Base-by-base conservation (phyloP, 2,113 vertebrate species). In the Seriola aureovittata region DNA sequence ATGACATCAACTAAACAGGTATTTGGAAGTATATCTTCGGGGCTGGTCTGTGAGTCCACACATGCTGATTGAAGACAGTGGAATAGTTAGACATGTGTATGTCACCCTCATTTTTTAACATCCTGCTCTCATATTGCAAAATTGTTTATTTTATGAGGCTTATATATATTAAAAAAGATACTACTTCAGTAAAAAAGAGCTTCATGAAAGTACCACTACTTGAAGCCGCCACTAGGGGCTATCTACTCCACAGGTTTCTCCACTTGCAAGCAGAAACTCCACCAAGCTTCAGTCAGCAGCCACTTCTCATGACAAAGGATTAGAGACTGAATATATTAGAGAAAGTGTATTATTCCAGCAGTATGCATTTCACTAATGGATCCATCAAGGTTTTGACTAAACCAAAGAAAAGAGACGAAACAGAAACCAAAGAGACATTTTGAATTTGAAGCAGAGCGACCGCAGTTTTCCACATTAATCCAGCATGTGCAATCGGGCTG, bases 191-290 rank as follows among this genome's bases (percentile, higher is more conserved):
- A 7, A 29, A 32, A 32, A 16, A 46, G 19, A 52, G 13, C 38
- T 57, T 50, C 1, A 62, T 62, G 34, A 57, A 6, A 0, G 12
- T 91, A 87, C 71, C n/a, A 64, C 83, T 80, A 1, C 57, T 8
- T 9, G 0, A 38, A 69, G 50, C 3, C 12, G 10, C 89, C 95
- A 93, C 92, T 81, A 91, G 95, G 89, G 90, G 94, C 92, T 81
- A 82, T 87, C 89, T 85, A 90, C 86, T 88, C 94, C 93, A 93
- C 89, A 92, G 85, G 80, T 94, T 94, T 81, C 23, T 55, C 29
- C 52, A 17, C n/a, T 62, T 12, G 40, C 7, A 13, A 74, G 55
- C 82, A 78, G 73, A 69, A 67, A 60, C 34, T 73, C 5, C 48
- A 42, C n/a, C 52, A n/a, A 54, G 57, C 74, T 38, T 81, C 71